Evolutionary conservation across 2,797 vertebrate species (phyloP), one percentile per base, ranked within the genome.

Genomic region (Anguilla pacifica): DNA sequence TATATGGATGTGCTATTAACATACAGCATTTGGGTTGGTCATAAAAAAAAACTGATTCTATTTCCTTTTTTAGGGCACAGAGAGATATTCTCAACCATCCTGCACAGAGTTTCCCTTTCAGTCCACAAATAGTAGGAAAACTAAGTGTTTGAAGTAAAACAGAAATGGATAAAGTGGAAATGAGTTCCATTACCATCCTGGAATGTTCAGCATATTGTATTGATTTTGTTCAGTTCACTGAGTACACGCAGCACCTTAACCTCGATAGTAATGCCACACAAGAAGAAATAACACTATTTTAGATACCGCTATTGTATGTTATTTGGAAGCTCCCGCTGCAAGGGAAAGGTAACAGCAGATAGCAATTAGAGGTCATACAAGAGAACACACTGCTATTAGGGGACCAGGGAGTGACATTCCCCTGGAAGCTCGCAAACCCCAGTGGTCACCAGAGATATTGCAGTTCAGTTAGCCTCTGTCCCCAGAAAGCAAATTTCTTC

Each of bases 261-360:
- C 25, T 19, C 10, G 77, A 49, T 81, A 49, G 77, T n/a, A 81
- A 25, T 35, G 43, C 39, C 19, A 6, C 77, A 81, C 43, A 49
- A 17, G 17, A 49, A 43, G 77, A 31, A 81, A 49, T 46, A 81
- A 81, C 43, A 81, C 72, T 81, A 81, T 81, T 81, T 81, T 49
- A 46, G 77, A 81, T n/a, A 49, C 39, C 49, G 77, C 25, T 35
- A 35, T 35, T 35, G 35, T n/a, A 6, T 46, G 43, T 77, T 39
- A 77, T 77, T 77, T 46, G 77, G 77, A n/a, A 22, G 43, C 77
- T 81, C 43, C 9, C 9, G 25, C 19, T 49, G 77, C 77, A 81
- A 81, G 15, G 35, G 31, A 77, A 70, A 43, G 72, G 72, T 17
- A 77, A 77, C 39, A 25, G 43, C 43, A 81, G 43, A 81, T 81